Base-by-base conservation (phyloP, 2,113 vertebrate species). In the Dryoscopus gambensis region DNA sequence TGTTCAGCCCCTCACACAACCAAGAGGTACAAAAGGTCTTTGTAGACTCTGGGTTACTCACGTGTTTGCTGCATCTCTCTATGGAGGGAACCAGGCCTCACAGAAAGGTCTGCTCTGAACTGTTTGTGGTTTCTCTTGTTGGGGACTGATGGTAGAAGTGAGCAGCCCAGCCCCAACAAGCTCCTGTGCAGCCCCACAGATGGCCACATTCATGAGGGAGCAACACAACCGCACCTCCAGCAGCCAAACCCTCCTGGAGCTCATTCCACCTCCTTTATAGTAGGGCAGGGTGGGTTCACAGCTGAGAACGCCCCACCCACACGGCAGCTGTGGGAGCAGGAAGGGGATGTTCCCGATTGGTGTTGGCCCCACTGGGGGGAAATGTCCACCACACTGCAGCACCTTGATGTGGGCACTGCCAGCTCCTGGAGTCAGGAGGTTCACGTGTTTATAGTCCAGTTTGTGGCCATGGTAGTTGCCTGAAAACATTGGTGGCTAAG, bases 161-260 rank as follows among this genome's bases (percentile, higher is more conserved):
- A 40, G 4, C 56, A 67, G 6, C 27, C 20, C 15, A 59, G 6
- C n/a, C 31, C 16, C 42, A 70, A 42, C 0, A 0, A 52, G 13
- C 7, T 16, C 11, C 50, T 17, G 7, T n/a, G 9, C 65, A 28
- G 2, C 4, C 25, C 30, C 42, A 70, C 64, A 78, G 35, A 9
- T 67, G 6, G 1, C 13, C 13, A 8, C 10, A 3, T 28, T 56
- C 4, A 60, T 3, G 1, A 25, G 5, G 4, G 15, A 92, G 1
- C 22, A 59, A 4, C 42, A 40, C 55, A 65, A 5, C 1, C 17
- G 19, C 1, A 0, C 13, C 14, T 15, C 15, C 57, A 60, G 3
- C 49, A 75, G 7, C 31, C 24, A 69, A 47, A 53, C 7, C 11
- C 3, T 1, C 2, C 0, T 1, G 0, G 1, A 0, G 0, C 17